A percentile compares a stretch with the other conserved stretches of the same genome.
phyloP scores from a whole-genome alignment of 2,888 invertebrate species.

The Stratiomys singularior region DNA sequence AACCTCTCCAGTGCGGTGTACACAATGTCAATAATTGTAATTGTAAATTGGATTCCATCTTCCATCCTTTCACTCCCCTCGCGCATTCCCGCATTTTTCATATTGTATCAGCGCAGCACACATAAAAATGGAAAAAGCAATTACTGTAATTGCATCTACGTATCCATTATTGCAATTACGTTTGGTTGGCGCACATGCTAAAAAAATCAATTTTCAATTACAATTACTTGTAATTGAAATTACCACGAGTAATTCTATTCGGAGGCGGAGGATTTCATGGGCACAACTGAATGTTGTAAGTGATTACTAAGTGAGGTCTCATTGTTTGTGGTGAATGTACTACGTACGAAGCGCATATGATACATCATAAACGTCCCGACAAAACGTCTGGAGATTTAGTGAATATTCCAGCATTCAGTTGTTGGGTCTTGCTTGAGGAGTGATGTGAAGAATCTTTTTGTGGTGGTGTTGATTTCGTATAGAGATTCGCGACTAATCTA shows the following conservation, averaged over 20 bases:
- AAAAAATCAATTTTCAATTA: conserved; percentile 2
- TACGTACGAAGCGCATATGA: too few relatives aligned
- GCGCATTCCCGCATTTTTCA: neutral
- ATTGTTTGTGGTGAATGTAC: too few relatives aligned
- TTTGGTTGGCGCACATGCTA: neutral
- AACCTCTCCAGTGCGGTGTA: neutral
- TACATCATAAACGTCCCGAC: too few relatives aligned
- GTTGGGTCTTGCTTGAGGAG: too few relatives aligned
- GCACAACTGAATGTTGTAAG: too few relatives aligned
- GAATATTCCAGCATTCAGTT: too few relatives aligned
- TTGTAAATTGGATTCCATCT: neutral
- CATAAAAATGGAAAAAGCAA: neutral
- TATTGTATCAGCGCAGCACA: neutral
- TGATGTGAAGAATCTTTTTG: too few relatives aligned
- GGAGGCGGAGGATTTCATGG: too few relatives aligned
- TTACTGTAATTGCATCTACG: neutral
- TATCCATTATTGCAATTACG: conserved; percentile 7
- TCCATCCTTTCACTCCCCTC: neutral
- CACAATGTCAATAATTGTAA: neutral
- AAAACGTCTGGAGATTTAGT: too few relatives aligned
- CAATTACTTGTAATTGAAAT: neutral
- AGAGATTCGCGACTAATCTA: too few relatives aligned
- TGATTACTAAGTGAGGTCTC: too few relatives aligned
- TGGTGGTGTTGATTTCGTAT: too few relatives aligned
- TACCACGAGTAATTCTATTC: neutral